A percentile compares a stretch with the other conserved stretches of the same genome.
These are phyloP conservation scores for Potorous gilbertii DNA, from an alignment of 2,797 vertebrate species.

Conservation along the genomic window DNA sequence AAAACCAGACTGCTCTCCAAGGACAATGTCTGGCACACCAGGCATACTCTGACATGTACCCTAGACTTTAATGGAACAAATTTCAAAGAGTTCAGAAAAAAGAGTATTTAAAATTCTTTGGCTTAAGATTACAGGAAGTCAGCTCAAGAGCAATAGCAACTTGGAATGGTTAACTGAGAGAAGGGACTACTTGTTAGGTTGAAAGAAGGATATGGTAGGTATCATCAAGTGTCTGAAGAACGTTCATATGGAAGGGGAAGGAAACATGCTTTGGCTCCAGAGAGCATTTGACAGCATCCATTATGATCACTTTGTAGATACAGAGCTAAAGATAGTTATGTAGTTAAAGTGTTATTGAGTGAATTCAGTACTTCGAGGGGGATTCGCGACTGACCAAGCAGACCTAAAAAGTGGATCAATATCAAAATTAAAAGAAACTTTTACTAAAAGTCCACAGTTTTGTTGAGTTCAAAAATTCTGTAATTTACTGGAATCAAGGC, in stretches of 20 bases:
- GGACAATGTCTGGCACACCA: no score
- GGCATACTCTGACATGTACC: neutral
- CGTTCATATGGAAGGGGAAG: neutral
- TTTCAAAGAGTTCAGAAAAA: neutral
- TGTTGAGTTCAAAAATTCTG: neutral
- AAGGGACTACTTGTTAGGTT: neutral
- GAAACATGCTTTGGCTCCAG: neutral
- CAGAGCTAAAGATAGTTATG: neutral
- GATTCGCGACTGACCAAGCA: neutral
- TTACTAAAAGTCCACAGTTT: neutral
- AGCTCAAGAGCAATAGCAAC: neutral
- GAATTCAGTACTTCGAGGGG: neutral
- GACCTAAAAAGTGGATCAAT: neutral
- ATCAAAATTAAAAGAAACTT: neutral
- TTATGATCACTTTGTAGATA: neutral
- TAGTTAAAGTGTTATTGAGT: neutral
- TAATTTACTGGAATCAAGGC: neutral
- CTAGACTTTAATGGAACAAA: neutral
- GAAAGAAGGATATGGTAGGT: neutral
- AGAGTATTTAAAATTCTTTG: neutral
- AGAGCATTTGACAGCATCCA: neutral
- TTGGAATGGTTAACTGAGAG: neutral
- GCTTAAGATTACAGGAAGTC: neutral
- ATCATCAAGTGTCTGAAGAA: neutral
- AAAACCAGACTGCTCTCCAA: neutral